Conservation (phyloP, 2,888 invertebrate genomes). For the Apamea sordens region DNA sequence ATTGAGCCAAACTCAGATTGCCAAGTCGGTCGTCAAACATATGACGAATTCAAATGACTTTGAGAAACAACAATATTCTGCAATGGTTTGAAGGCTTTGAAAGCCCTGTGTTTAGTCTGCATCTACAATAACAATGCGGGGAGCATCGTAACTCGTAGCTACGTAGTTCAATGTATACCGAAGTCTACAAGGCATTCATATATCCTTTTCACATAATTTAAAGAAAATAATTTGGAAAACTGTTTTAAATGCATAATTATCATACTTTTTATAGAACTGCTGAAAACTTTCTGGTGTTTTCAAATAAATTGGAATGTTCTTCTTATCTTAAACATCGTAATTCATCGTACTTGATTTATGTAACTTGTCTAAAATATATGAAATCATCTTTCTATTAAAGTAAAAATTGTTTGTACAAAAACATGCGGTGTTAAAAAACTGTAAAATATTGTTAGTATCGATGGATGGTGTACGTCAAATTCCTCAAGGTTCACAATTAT, state of each 20-base stretch:
- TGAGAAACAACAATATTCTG: constrained; percentile 24
- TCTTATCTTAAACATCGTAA: constrained; percentile 33
- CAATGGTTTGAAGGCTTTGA: constrained; percentile 45
- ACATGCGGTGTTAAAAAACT: constrained; percentile 30
- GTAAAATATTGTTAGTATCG: constrained; percentile 37
- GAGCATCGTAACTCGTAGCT: constrained; percentile 19
- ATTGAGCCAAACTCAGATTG: neutral
- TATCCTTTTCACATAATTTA: constrained; percentile 48
- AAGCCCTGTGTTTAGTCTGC: constrained; percentile 61
- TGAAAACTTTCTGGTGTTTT: constrained; percentile 16
- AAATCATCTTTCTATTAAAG: constrained; percentile 33
- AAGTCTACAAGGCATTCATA: constrained; percentile 30
- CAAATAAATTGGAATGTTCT: constrained; percentile 23
- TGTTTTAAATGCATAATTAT: constrained; percentile 28
- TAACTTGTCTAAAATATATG: constrained; percentile 22
- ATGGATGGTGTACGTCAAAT: constrained; percentile 36
- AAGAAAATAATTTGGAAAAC: constrained; percentile 47
- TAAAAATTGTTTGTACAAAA: constrained; percentile 29
- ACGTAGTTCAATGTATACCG: neutral
- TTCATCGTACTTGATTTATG: constrained; percentile 39
- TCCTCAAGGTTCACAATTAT: constrained; percentile 48
- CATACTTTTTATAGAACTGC: constrained; percentile 37
- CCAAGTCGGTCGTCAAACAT: constrained; percentile 4
- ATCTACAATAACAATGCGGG: constrained; percentile 41
- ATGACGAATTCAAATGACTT: constrained; percentile 24